phyloP scores from a whole-genome alignment of 2,888 invertebrate genomes.

The Zygothrica quintamaculata region DNA sequence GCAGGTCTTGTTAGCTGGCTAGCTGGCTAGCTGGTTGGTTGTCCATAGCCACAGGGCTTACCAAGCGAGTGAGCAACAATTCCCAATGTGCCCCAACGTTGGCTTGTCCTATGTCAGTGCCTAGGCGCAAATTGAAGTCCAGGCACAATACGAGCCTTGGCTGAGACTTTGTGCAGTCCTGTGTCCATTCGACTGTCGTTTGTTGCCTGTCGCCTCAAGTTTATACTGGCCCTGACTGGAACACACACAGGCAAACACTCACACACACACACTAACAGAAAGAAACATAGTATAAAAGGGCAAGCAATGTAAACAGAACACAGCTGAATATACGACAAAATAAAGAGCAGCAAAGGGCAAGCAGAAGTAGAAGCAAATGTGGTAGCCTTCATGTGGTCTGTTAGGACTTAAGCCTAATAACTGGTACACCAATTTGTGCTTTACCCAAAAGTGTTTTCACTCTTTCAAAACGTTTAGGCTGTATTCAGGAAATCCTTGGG shows the following conservation, averaged over 20 bases:
- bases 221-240: conserved; percentile 11
- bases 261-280: no score
- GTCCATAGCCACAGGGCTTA: conserved; percentile 33
- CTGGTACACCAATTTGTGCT: conserved; percentile 49
- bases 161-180: conserved; percentile 1
- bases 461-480: neutral
- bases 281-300: conserved; percentile 54
- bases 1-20: conserved; percentile 2
- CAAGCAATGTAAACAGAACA: conserved; percentile 73
- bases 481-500: no score
- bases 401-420: conserved; percentile 40
- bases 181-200: neutral
- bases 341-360: no score
- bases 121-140: conserved; percentile 64
- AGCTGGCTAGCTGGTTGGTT: conserved; percentile 13
- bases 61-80: conserved; percentile 24
- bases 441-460: conserved; percentile 16
- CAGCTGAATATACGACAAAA: conserved; percentile 64
- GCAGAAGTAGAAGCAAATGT: conserved; percentile 20
- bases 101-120: conserved; percentile 28
- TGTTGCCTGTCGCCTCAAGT: neutral
- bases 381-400: conserved; percentile 43
- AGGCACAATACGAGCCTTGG: conserved; percentile 38
- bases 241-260: no score
- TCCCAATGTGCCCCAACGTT: conserved; percentile 25